Percentiles rank a stretch among this genome's conserved stretches.
Conservation (phyloP, 1,140 invertebrate genomes). For the Drosophila sp. region DNA sequence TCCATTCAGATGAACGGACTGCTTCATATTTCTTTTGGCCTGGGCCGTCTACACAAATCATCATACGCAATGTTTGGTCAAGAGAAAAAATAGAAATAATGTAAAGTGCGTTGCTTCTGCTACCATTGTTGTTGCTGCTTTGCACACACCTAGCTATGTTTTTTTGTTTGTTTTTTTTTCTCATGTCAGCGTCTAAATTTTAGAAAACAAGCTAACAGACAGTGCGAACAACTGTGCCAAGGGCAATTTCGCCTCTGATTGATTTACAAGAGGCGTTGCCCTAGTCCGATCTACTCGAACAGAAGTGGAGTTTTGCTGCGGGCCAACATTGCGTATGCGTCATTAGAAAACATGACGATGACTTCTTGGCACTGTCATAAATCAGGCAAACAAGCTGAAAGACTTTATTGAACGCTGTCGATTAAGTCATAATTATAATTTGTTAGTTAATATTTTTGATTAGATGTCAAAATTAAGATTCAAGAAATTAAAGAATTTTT, state of each 20-base stretch:
- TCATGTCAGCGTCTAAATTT: conserved; percentile 27
- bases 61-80: conserved; percentile 67
- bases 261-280: conserved; percentile 67
- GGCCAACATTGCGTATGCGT: conserved; percentile 68
- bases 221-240: conserved; percentile 57
- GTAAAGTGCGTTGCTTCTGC: conserved; percentile 59
- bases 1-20: conserved; percentile 45
- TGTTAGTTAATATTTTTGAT: conserved; percentile 70
- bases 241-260: conserved; percentile 79
- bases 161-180: conserved; percentile 32
- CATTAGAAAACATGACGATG: conserved; percentile 51
- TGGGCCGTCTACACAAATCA: conserved; percentile 73
- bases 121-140: conserved; percentile 27
- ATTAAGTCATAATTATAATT: conserved; percentile 81
- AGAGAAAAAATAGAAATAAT: conserved; percentile 37
- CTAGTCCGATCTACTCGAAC: conserved; percentile 5
- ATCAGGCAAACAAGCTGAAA: conserved; percentile 23
- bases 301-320: conserved; percentile 22
- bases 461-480: conserved; percentile 62
- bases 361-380: conserved; percentile 18
- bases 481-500: conserved; percentile 59
- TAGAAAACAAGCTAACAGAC: conserved; percentile 24
- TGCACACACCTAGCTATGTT: conserved; percentile 33
- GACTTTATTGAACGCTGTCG: conserved; percentile 50
- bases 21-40: conserved; percentile 65